Evolutionary conservation across 2,797 vertebrate species (phyloP), one percentile per base, ranked within the genome.

Genomic region (Sebastes trivittatus): DNA sequence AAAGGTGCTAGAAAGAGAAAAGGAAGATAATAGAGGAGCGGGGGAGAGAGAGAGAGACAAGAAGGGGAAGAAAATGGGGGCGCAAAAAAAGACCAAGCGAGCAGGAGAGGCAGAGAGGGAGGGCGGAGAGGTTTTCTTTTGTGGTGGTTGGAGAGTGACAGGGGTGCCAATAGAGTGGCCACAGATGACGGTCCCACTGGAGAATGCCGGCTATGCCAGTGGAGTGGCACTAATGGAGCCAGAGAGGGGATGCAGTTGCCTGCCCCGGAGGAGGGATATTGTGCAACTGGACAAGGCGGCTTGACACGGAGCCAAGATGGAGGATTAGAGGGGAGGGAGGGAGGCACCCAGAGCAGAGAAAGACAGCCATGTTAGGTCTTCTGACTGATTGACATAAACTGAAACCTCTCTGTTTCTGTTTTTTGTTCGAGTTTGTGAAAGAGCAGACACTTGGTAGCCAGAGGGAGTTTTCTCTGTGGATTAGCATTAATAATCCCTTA

Each of bases 201-300:
- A 95, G 94, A 95, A 95, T 95, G 95, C 93, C 62, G 88, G 84
- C 94, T 93, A 94, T 95, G 93, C 93, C 92, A 92, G 90, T 93
- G 91, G 92, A 95, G 94, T 93, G 94, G 91, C 93, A 93, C 94
- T 94, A 95, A 94, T 94, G 94, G 93, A 94, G 91, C 94, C 91
- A 85, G 93, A 93, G 92, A 92, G 90, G 92, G 89, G 91, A 93
- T 93, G 94, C 93, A 93, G 94, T 95, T 94, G 91, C 93, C 92
- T 93, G 91, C 88, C 92, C 92, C 54, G 58, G 87, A 93, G 94
- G 92, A 93, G 92, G 90, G 89, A 92, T 94, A 94, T 94, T 95
- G 94, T 95, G 94, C 92, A 93, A 95, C 94, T 93, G 92, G 93
- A 94, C 94, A 94, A 93, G 93, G 91, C 87, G 29, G 83, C 86